phyloP scores from a whole-genome alignment of 2,113 vertebrate genomes.

The Motacilla alba region DNA sequence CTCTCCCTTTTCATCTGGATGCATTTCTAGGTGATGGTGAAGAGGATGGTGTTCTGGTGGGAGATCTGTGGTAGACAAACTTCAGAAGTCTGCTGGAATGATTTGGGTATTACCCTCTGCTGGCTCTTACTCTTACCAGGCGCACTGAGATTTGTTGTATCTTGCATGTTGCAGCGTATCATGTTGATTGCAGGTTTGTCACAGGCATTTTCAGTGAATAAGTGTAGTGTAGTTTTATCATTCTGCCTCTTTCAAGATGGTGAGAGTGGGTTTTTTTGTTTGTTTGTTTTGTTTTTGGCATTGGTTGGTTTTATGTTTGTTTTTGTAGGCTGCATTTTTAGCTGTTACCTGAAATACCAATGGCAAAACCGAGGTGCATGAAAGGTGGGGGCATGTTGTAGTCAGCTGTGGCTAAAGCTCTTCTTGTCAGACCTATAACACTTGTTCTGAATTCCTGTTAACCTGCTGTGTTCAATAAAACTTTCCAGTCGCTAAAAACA shows the following conservation, averaged over 20 bases:
- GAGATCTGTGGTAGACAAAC: background rate
- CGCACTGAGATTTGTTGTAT: background rate
- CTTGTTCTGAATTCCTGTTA: background rate
- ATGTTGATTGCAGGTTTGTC: background rate
- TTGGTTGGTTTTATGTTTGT: background rate
- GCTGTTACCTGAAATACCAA: background rate
- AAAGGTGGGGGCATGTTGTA: background rate
- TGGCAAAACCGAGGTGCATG: accelerated
- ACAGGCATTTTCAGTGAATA: background rate
- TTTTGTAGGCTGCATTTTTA: background rate
- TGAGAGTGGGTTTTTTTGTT: background rate
- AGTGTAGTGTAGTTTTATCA: background rate
- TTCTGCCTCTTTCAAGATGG: background rate
- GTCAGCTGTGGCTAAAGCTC: background rate
- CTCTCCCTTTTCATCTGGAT: background rate
- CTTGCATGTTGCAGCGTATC: background rate
- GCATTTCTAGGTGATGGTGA: background rate
- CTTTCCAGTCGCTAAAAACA: background rate
- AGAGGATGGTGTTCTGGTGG: background rate
- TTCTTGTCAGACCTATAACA: background rate
- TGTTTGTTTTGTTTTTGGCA: background rate
- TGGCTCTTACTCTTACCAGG: background rate
- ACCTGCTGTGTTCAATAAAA: background rate
- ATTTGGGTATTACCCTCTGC: background rate
- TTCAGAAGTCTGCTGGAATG: background rate